Percentiles rank a stretch among this genome's conserved stretches.
phyloP scores from a whole-genome alignment of 2,113 vertebrate genomes.

The Eptatretus burgeri region DNA sequence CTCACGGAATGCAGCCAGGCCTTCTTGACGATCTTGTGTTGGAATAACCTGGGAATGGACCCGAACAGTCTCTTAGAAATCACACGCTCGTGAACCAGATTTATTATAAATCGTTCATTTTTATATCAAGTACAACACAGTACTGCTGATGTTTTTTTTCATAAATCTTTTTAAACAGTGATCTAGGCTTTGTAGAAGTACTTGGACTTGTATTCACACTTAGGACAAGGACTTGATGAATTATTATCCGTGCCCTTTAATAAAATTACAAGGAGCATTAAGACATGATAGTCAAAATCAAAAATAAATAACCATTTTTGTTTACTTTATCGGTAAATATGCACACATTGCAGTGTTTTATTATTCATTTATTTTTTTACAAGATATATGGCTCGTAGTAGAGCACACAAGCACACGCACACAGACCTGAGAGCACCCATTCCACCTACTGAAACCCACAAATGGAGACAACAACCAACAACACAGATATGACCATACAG shows the following conservation, averaged over 20 bases:
- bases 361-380: too few species aligned
- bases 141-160: neutral
- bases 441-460: too few species aligned
- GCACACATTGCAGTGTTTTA: neutral
- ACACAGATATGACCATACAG: too few species aligned
- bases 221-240: neutral
- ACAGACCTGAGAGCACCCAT: too few species aligned
- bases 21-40: constrained; percentile 81
- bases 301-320: neutral
- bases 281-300: neutral
- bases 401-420: neutral
- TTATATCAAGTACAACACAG: neutral
- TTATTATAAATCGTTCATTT: too few species aligned
- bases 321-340: neutral
- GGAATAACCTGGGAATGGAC: constrained; percentile 45
- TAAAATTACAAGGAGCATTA: neutral
- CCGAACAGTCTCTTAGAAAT: neutral
- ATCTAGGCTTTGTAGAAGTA: neutral
- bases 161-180: neutral
- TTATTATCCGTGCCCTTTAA: neutral
- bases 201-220: neutral
- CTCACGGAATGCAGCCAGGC: constrained; percentile 76
- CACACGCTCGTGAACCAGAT: neutral
- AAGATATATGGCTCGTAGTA: neutral
- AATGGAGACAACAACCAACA: too few species aligned